Conservation (phyloP, 2,888 invertebrate species). For the Tetragonisca angustula region DNA sequence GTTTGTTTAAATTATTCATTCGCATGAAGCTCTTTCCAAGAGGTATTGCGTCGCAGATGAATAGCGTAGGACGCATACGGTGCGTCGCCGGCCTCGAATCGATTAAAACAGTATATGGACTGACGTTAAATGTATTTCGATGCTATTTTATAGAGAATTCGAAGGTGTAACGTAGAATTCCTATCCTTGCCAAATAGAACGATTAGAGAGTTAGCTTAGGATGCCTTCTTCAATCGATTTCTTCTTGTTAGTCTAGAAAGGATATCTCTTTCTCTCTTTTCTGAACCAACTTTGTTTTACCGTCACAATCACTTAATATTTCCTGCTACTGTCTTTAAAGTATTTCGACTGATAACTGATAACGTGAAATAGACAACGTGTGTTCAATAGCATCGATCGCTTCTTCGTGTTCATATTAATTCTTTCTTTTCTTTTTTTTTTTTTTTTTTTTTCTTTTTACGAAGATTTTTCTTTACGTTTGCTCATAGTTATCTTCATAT, state of each 20-base stretch:
- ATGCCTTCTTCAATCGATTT: slow-evolving; percentile 51
- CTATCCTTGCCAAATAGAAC: slow-evolving; percentile 77
- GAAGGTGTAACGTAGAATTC: slow-evolving; percentile 66
- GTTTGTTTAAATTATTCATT: neutral
- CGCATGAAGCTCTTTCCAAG: neutral
- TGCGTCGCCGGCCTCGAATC: neutral
- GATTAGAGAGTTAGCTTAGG: slow-evolving; percentile 66
- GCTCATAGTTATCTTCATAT: slow-evolving; percentile 35
- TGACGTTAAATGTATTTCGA: slow-evolving; percentile 38
- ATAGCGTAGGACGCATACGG: neutral
- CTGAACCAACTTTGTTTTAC: slow-evolving; percentile 20
- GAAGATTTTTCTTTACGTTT: slow-evolving; percentile 44
- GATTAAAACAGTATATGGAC: slow-evolving; percentile 29
- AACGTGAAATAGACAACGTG: slow-evolving; percentile 26
- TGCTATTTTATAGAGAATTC: slow-evolving; percentile 36
- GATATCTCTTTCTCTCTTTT: neutral
- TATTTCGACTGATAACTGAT: slow-evolving; percentile 52
- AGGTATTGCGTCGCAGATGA: neutral
- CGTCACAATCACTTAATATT: slow-evolving; percentile 41
- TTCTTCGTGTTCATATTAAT: slow-evolving; percentile 43
- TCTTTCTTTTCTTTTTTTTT: neutral
- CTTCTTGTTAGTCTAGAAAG: slow-evolving; percentile 26
- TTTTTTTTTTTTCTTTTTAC: slow-evolving; percentile 7
- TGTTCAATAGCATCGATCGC: slow-evolving; percentile 52
- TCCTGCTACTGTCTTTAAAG: slow-evolving; percentile 29